These are phyloP conservation scores for Bos indicus DNA, from an alignment of 2,113 vertebrate genomes.

Conservation along the genomic window DNA sequence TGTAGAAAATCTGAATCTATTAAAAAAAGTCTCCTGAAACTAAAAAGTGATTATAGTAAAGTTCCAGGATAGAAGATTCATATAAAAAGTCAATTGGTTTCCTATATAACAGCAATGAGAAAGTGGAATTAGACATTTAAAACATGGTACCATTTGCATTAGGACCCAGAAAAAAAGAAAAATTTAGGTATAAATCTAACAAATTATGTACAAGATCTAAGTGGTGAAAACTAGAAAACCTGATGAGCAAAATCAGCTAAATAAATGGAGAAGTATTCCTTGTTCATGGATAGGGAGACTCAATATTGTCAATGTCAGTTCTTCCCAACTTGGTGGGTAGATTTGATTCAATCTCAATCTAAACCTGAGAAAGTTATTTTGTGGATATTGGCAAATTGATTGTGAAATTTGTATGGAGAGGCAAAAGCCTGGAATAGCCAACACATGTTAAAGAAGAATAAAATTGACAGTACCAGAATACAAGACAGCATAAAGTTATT, in stretches of 20 bases:
- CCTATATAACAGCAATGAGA: background rate
- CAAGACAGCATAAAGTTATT: background rate
- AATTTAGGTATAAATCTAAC: background rate
- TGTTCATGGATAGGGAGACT: background rate
- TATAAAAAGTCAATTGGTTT: background rate
- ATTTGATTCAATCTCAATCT: background rate
- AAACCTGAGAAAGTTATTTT: background rate
- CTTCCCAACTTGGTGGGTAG: background rate
- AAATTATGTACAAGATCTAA: background rate
- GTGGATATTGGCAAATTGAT: background rate
- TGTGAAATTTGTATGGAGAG: background rate
- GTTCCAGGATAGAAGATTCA: background rate
- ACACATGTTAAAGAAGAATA: background rate
- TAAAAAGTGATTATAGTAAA: background rate
- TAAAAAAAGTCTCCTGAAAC: background rate
- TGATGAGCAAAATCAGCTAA: background rate
- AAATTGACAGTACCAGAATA: background rate
- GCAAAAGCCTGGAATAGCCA: background rate
- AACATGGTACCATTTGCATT: background rate
- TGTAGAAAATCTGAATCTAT: background rate
- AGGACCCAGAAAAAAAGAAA: background rate
- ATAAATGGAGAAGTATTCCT: background rate
- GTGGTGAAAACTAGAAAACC: background rate
- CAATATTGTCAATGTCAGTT: background rate
- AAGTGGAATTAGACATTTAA: background rate